Conservation (phyloP, 2,888 invertebrate genomes). For the Drosophila vallismaia region DNA sequence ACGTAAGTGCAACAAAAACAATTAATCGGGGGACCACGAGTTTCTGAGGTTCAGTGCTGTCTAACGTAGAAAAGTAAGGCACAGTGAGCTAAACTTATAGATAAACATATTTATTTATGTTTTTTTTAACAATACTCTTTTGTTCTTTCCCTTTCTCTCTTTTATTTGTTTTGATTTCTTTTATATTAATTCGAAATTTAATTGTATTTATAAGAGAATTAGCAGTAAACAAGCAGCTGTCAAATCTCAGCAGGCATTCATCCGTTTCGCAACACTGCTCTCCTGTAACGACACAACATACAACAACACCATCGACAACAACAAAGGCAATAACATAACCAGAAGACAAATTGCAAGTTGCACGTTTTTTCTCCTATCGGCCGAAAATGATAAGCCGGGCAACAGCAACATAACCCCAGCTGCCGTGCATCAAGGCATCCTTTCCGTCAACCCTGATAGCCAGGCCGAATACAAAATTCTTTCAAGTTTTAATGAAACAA, state of each 20-base stretch:
- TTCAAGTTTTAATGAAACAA: constrained; percentile 46
- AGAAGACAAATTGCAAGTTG: constrained; percentile 56
- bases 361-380: constrained; percentile 57
- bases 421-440: constrained; percentile 12
- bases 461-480: constrained; percentile 54
- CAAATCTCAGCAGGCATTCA: constrained; percentile 1
- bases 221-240: not conserved
- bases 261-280: constrained; percentile 50
- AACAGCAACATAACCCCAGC: constrained; percentile 31
- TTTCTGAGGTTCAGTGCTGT: constrained; percentile 30
- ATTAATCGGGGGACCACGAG: constrained; percentile 48
- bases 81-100: constrained; percentile 8
- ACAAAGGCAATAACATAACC: constrained; percentile 24
- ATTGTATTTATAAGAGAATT: no score
- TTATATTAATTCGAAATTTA: not conserved
- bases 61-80: constrained; percentile 2
- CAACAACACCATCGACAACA: constrained; percentile 40
- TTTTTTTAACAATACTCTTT: no score
- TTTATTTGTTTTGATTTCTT: no score
- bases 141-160: no score
- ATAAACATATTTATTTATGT: no score
- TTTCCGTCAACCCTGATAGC: constrained; percentile 23
- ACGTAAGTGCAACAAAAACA: constrained; percentile 32
- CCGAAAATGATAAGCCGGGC: constrained; percentile 64
- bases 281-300: constrained; percentile 24